A percentile compares a stretch with the other conserved stretches of the same genome.
Evolutionary conservation across 2,888 invertebrate genomes (phyloP).

Genomic region (Chelonus formosanus): DNA sequence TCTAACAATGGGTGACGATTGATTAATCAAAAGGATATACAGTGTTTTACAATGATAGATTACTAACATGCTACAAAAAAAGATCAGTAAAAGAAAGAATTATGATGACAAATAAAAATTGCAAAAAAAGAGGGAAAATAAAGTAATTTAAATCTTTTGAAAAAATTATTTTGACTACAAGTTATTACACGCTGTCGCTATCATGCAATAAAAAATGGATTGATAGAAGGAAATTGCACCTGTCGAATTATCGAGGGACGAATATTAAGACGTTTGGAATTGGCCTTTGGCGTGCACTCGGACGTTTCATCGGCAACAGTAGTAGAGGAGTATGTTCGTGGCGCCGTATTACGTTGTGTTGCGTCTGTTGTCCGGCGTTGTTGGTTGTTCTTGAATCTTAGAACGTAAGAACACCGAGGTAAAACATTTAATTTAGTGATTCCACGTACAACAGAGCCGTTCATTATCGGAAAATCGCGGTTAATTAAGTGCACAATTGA

Average conservation of each 20-base stretch:
- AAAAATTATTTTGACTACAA: neutral
- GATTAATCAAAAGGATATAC: too few species aligned
- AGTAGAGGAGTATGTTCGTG: conserved; percentile 52
- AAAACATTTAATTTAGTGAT: conserved; percentile 51
- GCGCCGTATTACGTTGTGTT: conserved; percentile 50
- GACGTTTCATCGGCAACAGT: conserved; percentile 44
- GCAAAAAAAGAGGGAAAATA: neutral
- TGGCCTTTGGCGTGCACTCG: conserved; percentile 42
- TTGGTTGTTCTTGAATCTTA: conserved; percentile 27
- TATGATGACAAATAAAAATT: neutral
- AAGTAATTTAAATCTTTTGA: too few species aligned
- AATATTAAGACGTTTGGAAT: conserved; percentile 42
- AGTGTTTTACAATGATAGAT: conserved; percentile 2
- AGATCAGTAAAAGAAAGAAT: too few species aligned
- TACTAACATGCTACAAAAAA: too few species aligned
- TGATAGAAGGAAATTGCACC: conserved; percentile 53
- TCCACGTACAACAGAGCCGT: conserved; percentile 55
- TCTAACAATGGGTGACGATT: too few species aligned
- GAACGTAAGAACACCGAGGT: conserved; percentile 50
- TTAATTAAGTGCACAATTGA: neutral
- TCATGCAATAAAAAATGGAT: conserved; percentile 29
- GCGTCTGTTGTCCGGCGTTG: conserved; percentile 47
- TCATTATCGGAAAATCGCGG: conserved; percentile 36
- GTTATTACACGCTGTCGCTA: neutral
- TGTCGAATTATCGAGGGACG: conserved; percentile 54